phyloP scores from a whole-genome alignment of 2,797 vertebrate genomes.

The Centroberyx gerrardi region DNA sequence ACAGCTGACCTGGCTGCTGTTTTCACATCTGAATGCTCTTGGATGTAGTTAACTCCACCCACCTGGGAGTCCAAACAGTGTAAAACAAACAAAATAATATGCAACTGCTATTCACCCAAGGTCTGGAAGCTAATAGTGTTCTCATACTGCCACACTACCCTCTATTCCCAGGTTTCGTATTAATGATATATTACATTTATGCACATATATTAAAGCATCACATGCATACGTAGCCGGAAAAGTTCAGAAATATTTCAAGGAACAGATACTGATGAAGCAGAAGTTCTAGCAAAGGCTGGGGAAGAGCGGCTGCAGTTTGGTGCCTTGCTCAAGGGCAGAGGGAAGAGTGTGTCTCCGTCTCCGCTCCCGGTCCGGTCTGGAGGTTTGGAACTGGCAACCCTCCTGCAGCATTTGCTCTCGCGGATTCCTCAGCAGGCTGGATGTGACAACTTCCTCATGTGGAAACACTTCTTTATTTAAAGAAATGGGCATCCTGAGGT shows the following conservation, averaged over 20 bases:
- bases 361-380: not conserved
- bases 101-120: not conserved
- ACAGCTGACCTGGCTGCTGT: not conserved
- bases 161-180: no score
- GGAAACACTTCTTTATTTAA: slow-evolving; percentile 18
- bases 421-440: not conserved
- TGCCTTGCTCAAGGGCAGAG: slow-evolving; percentile 45
- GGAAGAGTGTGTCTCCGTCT: no score
- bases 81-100: not conserved
- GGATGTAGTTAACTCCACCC: not conserved
- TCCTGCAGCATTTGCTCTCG: not conserved
- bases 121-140: no score
- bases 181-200: no score
- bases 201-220: no score
- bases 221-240: slow-evolving; percentile 32
- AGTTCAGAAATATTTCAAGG: slow-evolving; percentile 34
- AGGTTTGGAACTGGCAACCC: not conserved
- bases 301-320: slow-evolving; percentile 45
- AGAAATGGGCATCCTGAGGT: not conserved
- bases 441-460: slow-evolving; percentile 12
- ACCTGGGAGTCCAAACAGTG: not conserved
- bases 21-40: not conserved
- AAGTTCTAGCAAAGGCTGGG: slow-evolving; percentile 49
- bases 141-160: no score
- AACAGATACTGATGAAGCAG: slow-evolving; percentile 60